Conservation (phyloP, 2,888 invertebrate species). For the Dasysyrphus albostriatus region DNA sequence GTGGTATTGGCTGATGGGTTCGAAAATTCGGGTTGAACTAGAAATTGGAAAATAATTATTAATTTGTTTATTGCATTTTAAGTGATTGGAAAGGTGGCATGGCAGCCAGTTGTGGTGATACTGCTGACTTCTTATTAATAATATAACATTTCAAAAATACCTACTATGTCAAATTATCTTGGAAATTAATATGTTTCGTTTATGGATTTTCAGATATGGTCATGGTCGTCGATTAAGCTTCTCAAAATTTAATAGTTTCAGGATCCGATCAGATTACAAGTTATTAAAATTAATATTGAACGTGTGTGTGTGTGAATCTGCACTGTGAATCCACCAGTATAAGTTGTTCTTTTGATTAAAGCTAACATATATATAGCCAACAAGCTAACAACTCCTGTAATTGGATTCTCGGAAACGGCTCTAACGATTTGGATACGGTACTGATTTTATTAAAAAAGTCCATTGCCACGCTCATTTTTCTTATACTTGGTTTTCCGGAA, state of each 20-base stretch:
- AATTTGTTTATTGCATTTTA: constrained; percentile 79
- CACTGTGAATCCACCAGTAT: no score
- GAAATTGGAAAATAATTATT: constrained; percentile 49
- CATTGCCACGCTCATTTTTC: no score
- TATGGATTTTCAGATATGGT: not conserved
- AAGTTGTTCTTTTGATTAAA: no score
- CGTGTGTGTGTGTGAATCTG: not conserved
- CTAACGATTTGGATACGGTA: no score
- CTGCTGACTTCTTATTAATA: constrained; percentile 30
- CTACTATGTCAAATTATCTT: not conserved
- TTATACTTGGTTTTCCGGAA: no score
- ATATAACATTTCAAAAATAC: constrained; percentile 1
- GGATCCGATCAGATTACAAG: not conserved
- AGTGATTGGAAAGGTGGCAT: constrained; percentile 74
- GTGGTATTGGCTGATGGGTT: not conserved
- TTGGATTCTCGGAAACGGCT: no score
- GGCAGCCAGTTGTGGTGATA: constrained; percentile 29
- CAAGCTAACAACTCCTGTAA: no score
- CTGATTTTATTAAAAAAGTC: no score
- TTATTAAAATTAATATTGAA: not conserved
- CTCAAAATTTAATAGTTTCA: not conserved
- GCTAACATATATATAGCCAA: no score
- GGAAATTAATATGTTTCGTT: not conserved
- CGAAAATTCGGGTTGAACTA: not conserved
- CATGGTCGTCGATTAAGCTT: not conserved